phyloP scores from a whole-genome alignment of 2,888 invertebrate species.

The Drosophila seclusa region DNA sequence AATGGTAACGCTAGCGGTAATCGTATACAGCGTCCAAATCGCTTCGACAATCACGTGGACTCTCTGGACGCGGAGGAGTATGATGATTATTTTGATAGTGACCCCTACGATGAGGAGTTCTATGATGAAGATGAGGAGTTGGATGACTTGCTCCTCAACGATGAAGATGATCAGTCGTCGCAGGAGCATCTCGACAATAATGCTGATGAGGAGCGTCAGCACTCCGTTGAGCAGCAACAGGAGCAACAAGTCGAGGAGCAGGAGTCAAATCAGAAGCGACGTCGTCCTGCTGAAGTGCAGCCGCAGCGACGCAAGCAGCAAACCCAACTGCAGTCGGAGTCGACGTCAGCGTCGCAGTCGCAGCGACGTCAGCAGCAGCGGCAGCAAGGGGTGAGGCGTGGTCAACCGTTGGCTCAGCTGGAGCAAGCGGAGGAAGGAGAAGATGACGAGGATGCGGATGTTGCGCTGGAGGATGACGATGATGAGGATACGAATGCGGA shows the following conservation, averaged over 20 bases:
- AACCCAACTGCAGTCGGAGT: constrained; percentile 10
- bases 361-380: constrained; percentile 30
- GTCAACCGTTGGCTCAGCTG: constrained; percentile 38
- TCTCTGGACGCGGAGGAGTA: constrained; percentile 66
- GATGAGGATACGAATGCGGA: constrained; percentile 45
- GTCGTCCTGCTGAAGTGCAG: constrained; percentile 16
- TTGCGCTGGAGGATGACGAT: constrained; percentile 51
- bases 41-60: constrained; percentile 60
- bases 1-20: constrained; percentile 54
- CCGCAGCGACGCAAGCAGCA: constrained; percentile 46
- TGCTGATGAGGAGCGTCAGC: constrained; percentile 48
- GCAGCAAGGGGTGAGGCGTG: constrained; percentile 32
- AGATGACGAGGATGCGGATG: constrained; percentile 48
- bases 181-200: constrained; percentile 46
- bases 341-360: constrained; percentile 21
- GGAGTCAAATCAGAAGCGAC: constrained; percentile 11
- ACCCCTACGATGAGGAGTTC: constrained; percentile 55
- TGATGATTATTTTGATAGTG: constrained; percentile 62
- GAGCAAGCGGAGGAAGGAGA: constrained; percentile 55
- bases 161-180: constrained; percentile 36
- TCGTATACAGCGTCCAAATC: constrained; percentile 63
- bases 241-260: not conserved
- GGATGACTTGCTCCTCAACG: constrained; percentile 43
- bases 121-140: constrained; percentile 56
- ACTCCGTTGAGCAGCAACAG: constrained; percentile 24